Evolutionary conservation across 2,797 vertebrate genomes (phyloP).

Genomic region (Delichon dasypus): DNA sequence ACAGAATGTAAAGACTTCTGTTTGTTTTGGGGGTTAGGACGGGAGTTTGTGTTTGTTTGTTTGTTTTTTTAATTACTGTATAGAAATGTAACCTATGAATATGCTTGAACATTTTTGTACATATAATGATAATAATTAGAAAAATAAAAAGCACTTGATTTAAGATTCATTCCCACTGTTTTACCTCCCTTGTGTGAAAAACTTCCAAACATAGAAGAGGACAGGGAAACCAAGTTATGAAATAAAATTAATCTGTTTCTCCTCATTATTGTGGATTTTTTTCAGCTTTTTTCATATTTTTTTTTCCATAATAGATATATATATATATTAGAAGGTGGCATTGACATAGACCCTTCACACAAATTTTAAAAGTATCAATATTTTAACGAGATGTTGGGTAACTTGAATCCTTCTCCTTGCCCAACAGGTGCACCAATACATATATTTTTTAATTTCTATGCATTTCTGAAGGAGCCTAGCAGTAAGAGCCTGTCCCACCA

Average conservation of each 20-base stretch:
- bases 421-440: background rate
- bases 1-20: background rate
- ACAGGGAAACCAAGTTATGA: background rate
- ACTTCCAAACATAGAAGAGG: background rate
- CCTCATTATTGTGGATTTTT: background rate
- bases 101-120: background rate
- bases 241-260: background rate
- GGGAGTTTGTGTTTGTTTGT: fast-evolving
- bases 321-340: background rate
- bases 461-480: background rate
- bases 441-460: background rate
- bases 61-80: background rate
- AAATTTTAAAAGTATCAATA: background rate
- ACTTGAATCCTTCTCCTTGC: background rate
- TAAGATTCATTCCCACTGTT: background rate
- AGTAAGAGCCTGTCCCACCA: fast-evolving
- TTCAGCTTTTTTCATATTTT: background rate
- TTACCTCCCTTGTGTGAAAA: background rate
- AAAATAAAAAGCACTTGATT: background rate
- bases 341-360: background rate
- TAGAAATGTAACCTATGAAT: background rate
- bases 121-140: background rate
- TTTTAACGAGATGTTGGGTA: background rate
- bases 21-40: background rate
- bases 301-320: background rate